Evolutionary conservation across 2,113 vertebrate genomes (phyloP).

Genomic region (Istiophorus platypterus): DNA sequence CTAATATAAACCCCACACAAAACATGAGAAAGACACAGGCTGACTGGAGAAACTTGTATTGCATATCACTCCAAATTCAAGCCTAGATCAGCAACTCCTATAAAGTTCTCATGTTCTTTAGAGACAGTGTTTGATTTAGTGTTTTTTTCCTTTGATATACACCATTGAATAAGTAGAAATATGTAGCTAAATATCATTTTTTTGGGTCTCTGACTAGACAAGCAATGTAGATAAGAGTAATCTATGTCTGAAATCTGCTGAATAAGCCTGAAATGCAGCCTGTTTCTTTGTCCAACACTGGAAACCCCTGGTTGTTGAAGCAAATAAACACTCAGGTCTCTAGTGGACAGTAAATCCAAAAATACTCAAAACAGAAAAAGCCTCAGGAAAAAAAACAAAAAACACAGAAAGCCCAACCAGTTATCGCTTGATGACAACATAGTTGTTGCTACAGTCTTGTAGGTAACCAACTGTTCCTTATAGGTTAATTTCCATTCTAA

Average conservation of each 20-base stretch:
- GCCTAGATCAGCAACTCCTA: background rate
- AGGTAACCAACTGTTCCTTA: background rate
- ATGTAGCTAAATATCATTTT: too few species aligned
- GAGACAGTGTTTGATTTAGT: background rate
- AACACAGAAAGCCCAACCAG: background rate
- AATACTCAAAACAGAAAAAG: too few species aligned
- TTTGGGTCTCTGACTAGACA: too few species aligned
- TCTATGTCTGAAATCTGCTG: too few species aligned
- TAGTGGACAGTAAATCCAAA: too few species aligned
- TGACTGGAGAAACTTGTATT: background rate
- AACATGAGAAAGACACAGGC: background rate
- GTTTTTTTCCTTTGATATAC: too few species aligned
- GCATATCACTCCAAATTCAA: background rate
- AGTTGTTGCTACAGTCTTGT: fast-evolving
- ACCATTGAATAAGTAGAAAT: too few species aligned
- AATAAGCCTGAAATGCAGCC: too few species aligned
- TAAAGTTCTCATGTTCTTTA: background rate
- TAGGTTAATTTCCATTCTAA: background rate
- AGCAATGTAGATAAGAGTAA: too few species aligned
- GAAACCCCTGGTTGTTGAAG: background rate
- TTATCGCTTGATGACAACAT: background rate
- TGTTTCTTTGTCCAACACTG: too few species aligned
- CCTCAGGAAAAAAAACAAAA: too few species aligned
- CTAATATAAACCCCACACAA: background rate
- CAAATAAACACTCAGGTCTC: too few species aligned